Conservation (phyloP, 2,888 invertebrate genomes). For the Zhuqinia jingwanae region DNA sequence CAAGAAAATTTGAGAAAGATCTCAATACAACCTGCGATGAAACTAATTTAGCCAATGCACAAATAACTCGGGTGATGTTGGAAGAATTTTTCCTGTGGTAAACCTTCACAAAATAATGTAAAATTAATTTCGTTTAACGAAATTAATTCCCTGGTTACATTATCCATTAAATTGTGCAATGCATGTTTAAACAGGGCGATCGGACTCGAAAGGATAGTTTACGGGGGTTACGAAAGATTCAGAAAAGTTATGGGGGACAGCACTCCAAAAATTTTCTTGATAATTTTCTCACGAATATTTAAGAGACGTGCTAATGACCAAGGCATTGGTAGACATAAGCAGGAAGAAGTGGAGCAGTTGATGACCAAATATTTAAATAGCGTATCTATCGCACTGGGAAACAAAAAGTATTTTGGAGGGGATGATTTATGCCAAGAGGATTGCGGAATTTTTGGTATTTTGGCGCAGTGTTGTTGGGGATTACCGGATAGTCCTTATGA, state of each 20-base stretch:
- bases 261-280: not conserved
- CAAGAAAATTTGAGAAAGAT: conserved; percentile 50
- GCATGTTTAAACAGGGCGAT: too few relatives aligned
- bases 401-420: conserved; percentile 75
- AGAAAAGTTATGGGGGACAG: too few relatives aligned
- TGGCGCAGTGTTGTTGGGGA: conserved; percentile 80
- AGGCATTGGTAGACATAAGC: conserved; percentile 76
- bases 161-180: too few relatives aligned
- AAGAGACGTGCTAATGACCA: conserved; percentile 63
- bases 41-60: conserved; percentile 52
- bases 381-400: conserved; percentile 73
- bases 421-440: conserved; percentile 79
- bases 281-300: conserved; percentile 28
- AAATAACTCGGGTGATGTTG: conserved; percentile 64
- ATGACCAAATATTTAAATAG: conserved; percentile 70
- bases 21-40: conserved; percentile 25
- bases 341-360: conserved; percentile 74
- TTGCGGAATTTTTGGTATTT: conserved; percentile 81
- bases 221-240: too few relatives aligned
- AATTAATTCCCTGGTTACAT: too few relatives aligned
- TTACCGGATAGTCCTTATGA: conserved; percentile 78
- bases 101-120: not conserved
- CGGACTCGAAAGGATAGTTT: conserved; percentile 78
- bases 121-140: not conserved
- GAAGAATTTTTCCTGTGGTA: conserved; percentile 81